A percentile compares a stretch with the other conserved stretches of the same genome.
Evolutionary conservation across 2,113 vertebrate genomes (phyloP).

Genomic region (Ivindomyrus marchei): DNA sequence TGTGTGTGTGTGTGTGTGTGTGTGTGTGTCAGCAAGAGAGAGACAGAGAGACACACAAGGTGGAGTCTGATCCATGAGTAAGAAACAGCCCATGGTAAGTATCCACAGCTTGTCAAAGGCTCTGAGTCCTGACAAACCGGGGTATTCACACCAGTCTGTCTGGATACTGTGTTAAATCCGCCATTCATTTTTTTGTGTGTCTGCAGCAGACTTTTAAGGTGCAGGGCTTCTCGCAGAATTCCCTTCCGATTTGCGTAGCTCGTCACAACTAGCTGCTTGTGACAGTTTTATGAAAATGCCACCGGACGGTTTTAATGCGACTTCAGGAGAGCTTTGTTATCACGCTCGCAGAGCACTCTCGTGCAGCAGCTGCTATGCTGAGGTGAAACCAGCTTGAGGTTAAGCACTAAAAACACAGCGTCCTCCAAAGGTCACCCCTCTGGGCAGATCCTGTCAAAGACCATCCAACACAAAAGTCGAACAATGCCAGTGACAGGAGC

Average conservation of each 20-base stretch:
- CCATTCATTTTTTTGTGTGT: background rate
- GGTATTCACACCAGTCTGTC: background rate
- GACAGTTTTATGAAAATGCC: background rate
- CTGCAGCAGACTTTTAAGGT: background rate
- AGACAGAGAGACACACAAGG: background rate
- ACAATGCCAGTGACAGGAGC: background rate
- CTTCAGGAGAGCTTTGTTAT: background rate
- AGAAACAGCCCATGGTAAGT: background rate
- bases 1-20: background rate
- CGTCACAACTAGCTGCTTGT: background rate
- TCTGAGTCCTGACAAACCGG: background rate
- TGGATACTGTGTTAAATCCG: slow-evolving; percentile 7
- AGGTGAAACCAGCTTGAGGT: background rate
- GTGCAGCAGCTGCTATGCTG: background rate
- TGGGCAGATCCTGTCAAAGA: background rate
- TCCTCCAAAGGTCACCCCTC: background rate
- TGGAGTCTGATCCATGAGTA: background rate
- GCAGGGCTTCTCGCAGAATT: background rate
- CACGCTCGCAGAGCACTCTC: background rate
- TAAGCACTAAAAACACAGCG: background rate
- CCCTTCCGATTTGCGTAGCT: background rate
- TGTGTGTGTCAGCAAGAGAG: background rate
- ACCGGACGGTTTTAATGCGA: background rate
- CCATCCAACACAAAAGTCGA: background rate
- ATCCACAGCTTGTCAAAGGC: background rate